Conservation (phyloP, 2,888 invertebrate species). For the Synergus japonicus region DNA sequence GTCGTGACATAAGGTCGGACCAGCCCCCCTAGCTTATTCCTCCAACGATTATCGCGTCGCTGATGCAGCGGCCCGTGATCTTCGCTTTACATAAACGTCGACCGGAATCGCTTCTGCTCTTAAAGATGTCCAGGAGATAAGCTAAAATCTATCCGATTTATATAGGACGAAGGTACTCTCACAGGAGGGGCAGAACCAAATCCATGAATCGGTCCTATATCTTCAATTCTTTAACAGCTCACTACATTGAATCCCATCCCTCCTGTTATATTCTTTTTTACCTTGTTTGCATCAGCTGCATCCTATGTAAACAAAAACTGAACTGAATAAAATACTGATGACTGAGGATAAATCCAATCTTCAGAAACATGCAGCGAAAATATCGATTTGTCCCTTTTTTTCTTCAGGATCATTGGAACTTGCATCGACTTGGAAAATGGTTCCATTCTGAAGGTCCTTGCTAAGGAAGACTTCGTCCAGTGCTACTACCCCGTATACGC, state of each 20-base stretch:
- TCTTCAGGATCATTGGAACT: too few species aligned
- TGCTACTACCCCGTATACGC: not conserved
- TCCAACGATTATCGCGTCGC: slow-evolving; percentile 65
- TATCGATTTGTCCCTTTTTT: too few species aligned
- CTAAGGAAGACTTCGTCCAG: not conserved
- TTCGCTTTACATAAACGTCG: slow-evolving; percentile 72
- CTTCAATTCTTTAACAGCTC: not conserved
- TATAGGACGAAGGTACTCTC: not conserved
- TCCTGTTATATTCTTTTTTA: too few species aligned
- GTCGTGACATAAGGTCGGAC: slow-evolving; percentile 48
- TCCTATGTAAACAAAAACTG: too few species aligned
- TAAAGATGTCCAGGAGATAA: slow-evolving; percentile 72
- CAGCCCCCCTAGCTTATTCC: slow-evolving; percentile 45
- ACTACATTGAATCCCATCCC: not conserved
- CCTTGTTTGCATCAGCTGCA: too few species aligned
- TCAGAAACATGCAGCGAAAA: too few species aligned
- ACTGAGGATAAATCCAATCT: too few species aligned
- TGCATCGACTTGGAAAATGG: not conserved
- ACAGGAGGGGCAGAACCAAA: not conserved
- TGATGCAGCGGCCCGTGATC: slow-evolving; percentile 56
- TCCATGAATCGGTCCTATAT: not conserved
- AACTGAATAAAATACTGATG: too few species aligned
- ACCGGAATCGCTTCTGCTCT: slow-evolving; percentile 63
- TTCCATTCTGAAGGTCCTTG: slow-evolving; percentile 5
- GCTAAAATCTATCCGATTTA: slow-evolving; percentile 43